Conservation (phyloP, 1,140 invertebrate species). For the Adelges cooleyi region DNA sequence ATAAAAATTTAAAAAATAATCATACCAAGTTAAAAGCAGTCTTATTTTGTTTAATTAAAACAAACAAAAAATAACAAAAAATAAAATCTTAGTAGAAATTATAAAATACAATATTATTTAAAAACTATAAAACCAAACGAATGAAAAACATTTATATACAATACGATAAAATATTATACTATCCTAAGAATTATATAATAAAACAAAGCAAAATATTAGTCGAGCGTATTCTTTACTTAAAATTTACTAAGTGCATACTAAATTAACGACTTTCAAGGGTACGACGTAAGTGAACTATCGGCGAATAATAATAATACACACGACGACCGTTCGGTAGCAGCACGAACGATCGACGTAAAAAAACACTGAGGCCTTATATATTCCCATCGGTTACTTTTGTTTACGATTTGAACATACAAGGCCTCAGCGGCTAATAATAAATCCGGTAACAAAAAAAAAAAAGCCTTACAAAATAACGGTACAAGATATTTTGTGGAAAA, state of each 20-base stretch:
- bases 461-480: background rate
- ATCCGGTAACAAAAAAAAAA: background rate
- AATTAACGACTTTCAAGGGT: background rate
- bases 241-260: background rate
- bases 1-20: conserved; percentile 17
- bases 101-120: background rate
- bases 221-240: background rate
- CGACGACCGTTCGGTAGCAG: no score
- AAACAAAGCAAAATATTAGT: conserved; percentile 13
- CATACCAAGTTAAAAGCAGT: conserved; percentile 22
- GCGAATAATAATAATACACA: background rate
- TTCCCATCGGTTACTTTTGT: background rate
- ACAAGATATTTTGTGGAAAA: background rate
- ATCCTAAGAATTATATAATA: background rate
- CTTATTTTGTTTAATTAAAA: conserved; percentile 24
- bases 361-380: background rate
- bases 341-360: background rate
- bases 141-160: background rate
- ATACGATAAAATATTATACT: background rate
- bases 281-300: background rate
- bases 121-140: conserved; percentile 20
- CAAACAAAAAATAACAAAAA: conserved; percentile 31
- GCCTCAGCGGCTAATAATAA: background rate
- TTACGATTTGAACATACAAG: background rate
- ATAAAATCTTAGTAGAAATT: conserved; percentile 23